Conservation (phyloP, 1,140 invertebrate species). For the Cyrtorhinus lividipennis region DNA sequence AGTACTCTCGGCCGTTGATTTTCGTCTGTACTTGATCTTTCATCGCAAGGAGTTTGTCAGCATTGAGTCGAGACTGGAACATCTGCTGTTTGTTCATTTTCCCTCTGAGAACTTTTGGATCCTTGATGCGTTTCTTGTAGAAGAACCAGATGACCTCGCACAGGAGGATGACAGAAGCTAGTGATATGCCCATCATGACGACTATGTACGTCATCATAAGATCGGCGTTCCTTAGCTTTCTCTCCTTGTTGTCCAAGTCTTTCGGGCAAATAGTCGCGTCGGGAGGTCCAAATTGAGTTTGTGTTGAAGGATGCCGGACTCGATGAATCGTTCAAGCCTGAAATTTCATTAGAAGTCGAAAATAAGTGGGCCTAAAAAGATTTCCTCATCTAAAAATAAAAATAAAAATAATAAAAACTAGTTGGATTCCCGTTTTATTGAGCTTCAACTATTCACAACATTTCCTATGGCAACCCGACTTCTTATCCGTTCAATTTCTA, state of each 20-base stretch:
- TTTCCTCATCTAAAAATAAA: no score
- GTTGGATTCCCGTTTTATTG: no score
- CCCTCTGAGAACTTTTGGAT: background rate
- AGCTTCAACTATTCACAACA: no score
- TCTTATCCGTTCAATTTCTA: no score
- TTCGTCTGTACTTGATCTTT: slow-evolving; percentile 31
- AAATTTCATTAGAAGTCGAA: slow-evolving; percentile 26
- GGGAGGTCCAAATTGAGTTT: slow-evolving; percentile 44
- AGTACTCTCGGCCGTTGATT: slow-evolving; percentile 62
- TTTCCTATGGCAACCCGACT: no score
- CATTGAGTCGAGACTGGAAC: background rate
- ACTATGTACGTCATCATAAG: slow-evolving; percentile 53
- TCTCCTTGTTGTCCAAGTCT: slow-evolving; percentile 59
- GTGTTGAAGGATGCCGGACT: slow-evolving; percentile 55
- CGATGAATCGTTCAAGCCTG: slow-evolving; percentile 47
- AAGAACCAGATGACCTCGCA: slow-evolving; percentile 37
- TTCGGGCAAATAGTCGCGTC: slow-evolving; percentile 59
- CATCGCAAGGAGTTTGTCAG: slow-evolving; percentile 2
- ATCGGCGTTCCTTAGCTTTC: slow-evolving; percentile 50
- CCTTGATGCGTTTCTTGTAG: slow-evolving; percentile 5
- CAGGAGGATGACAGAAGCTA: slow-evolving; percentile 44
- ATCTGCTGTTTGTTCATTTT: background rate
- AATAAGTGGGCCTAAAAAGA: no score
- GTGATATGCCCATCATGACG: slow-evolving; percentile 42
- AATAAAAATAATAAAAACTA: no score